Percentiles rank a stretch among this genome's conserved stretches.
Evolutionary conservation across 2,888 invertebrate species (phyloP).

Genomic region (Drosophila subquinaria): DNA sequence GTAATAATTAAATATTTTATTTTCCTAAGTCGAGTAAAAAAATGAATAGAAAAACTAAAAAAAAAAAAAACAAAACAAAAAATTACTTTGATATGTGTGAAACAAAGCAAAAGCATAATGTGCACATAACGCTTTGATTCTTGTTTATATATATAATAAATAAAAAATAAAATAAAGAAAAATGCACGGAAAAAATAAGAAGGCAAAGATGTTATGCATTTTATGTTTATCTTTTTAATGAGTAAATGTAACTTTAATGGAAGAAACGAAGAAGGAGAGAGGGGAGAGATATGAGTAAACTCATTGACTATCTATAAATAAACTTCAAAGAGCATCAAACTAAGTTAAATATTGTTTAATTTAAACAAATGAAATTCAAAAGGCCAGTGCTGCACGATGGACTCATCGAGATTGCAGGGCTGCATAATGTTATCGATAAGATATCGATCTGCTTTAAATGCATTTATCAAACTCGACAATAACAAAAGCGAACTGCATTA

Average conservation of each 20-base stretch:
- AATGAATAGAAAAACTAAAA: conserved; percentile 6
- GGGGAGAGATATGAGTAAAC: conserved; percentile 47
- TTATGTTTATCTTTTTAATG: conserved; percentile 65
- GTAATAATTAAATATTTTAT: conserved; percentile 40
- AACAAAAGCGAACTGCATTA: conserved; percentile 1
- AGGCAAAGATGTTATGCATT: conserved; percentile 68
- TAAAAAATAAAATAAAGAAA: conserved; percentile 15
- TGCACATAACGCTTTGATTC: conserved; percentile 53
- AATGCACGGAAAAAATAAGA: conserved; percentile 28
- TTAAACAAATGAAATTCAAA: conserved; percentile 4
- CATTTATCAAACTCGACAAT: not conserved
- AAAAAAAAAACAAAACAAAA: conserved; percentile 1
- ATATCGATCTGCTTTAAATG: not conserved
- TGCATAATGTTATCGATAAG: conserved; percentile 23
- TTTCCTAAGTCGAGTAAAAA: conserved; percentile 42
- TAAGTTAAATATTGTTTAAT: not conserved
- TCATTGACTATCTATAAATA: conserved; percentile 50
- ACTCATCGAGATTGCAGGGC: not conserved
- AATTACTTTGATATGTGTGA: conserved; percentile 31
- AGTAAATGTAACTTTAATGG: conserved; percentile 59
- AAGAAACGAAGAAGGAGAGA: conserved; percentile 20
- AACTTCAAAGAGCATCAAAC: conserved; percentile 42
- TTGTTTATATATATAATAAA: conserved; percentile 56
- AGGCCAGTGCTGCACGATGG: not conserved
- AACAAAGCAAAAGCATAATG: conserved; percentile 45